Evolutionary conservation across 2,888 invertebrate species (phyloP), one percentile per base, ranked within the genome.

Genomic region (Agrochola lota): DNA sequence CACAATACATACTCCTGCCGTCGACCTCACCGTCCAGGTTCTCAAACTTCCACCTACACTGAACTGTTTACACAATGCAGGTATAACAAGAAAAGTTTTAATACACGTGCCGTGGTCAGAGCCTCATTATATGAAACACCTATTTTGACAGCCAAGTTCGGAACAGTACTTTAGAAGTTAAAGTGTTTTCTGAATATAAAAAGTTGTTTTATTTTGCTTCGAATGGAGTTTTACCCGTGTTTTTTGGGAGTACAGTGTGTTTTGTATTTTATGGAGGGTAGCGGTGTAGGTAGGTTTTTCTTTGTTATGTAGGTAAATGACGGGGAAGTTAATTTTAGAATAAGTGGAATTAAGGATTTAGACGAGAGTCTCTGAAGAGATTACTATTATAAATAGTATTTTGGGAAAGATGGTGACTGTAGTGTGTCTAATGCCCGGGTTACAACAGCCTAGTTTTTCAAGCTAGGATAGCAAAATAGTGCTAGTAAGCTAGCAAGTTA

Each of bases 11-110:
- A 8, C 46, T 66, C 46, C 26, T 30, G 26, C 15, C 40, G 23
- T 55, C 55, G 35, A 74, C 73, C 67, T 46, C 15, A 30, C 46
- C 64, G 5, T 15, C 26, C 60, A 59, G 55, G 52, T 46, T 52
- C 73, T 66, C 62, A 59, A 82, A 77, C 52, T 71, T 77, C 46
- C 40, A 62, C 60, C 30, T 20, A 66, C 40, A 49, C n/a, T 12
- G 23, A 23, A 43, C 75, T 86, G 80, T 87, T 81, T 87, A 80
- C 75, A 85, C 84, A 87, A 82, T 89, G 85, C 89, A 77, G 68
- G 84, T 74, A 72, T 88, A 89, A 89, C 84, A 86, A 88, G 90
- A 89, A 89, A 89, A 90, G 86, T 90, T 90, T 90, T 88, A 88
- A 89, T 88, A 85, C 76, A 81, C 70, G 30, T 62, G 76, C 77